Percentiles rank a stretch among this genome's conserved stretches.
Conservation (phyloP, 2,113 vertebrate genomes). For the Eubucco bourcierii region DNA sequence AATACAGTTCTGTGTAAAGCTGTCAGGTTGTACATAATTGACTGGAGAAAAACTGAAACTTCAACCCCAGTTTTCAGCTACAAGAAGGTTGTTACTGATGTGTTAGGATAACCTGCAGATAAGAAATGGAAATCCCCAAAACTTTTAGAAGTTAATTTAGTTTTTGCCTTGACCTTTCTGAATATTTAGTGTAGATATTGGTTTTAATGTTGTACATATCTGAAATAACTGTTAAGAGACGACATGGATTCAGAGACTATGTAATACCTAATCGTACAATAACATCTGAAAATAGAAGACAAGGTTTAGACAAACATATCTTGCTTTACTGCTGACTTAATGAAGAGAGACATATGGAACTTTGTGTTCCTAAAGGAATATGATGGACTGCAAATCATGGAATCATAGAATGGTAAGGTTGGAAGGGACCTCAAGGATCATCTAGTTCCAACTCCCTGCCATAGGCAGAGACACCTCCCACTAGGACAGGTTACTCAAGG, state of each 20-base stretch:
- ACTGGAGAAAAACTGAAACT: not conserved
- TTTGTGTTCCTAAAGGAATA: constrained; percentile 24
- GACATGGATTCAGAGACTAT: not conserved
- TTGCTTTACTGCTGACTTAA: constrained; percentile 30
- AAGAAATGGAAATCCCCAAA: not conserved
- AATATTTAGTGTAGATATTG: not conserved
- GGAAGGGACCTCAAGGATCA: no score
- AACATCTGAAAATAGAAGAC: not conserved
- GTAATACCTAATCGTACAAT: not conserved
- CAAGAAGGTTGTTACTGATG: not conserved
- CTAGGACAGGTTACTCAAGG: no score
- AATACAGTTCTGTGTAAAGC: not conserved
- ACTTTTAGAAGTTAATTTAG: not conserved
- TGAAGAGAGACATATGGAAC: not conserved
- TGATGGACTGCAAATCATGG: not conserved
- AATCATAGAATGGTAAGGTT: no score
- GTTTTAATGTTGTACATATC: not conserved
- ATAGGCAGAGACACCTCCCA: no score
- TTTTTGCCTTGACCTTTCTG: not conserved
- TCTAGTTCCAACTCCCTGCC: no score
- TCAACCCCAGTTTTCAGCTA: not conserved
- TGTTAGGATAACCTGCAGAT: not conserved
- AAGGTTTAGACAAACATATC: not conserved
- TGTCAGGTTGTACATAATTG: not conserved
- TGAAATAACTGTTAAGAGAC: constrained; percentile 5